Evolutionary conservation across 2,797 vertebrate species (phyloP), one percentile per base, ranked within the genome.

Genomic region (Chelmon rostratus): DNA sequence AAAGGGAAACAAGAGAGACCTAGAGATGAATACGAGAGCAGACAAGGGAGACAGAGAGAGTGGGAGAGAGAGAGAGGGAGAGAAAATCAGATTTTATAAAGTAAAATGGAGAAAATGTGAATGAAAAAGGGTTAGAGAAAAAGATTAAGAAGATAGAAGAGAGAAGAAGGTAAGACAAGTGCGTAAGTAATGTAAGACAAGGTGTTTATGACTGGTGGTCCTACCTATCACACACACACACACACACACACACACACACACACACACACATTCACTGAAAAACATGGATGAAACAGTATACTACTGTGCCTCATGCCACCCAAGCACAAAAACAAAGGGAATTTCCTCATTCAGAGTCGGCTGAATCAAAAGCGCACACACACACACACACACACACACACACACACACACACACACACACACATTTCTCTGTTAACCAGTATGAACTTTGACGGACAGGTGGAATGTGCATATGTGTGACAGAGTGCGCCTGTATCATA

Each of bases 311-410:
- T 37, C 5, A 1, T 79, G 73, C 76, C 79, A 83, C 82, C 81
- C 84, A 78, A 50, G 73, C 42, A 68, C 79, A 79, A 64, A 84
- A 81, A 86, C 11, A 86, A 76, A 77, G 82, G 82, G 87, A 87
- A 75, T 89, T 84, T 86, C 53, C 68, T 86, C 35, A 35, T 78
- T 81, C 76, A 67, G 66, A 88, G 83, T 74, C 66, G 76, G 65
- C 59, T 56, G 47, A 72, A 62, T 18, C 35, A 44, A 78, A 84
- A 67, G 42, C 15, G 37, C 49, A 42, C 50, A 67, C 25, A 42
- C 31, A 78, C 21, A 79, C 33, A 61, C 5, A 13, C n/a, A 79
- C 37, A 59, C 5, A 12, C 31, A 71, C 23, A 68, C 68, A 62
- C 9, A 77, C 38, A 78, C 28, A 59, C 3, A 9, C 69, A 31